A percentile compares a stretch with the other conserved stretches of the same genome.
Evolutionary conservation across 2,888 invertebrate species (phyloP).

Genomic region (Epiblema foenella): DNA sequence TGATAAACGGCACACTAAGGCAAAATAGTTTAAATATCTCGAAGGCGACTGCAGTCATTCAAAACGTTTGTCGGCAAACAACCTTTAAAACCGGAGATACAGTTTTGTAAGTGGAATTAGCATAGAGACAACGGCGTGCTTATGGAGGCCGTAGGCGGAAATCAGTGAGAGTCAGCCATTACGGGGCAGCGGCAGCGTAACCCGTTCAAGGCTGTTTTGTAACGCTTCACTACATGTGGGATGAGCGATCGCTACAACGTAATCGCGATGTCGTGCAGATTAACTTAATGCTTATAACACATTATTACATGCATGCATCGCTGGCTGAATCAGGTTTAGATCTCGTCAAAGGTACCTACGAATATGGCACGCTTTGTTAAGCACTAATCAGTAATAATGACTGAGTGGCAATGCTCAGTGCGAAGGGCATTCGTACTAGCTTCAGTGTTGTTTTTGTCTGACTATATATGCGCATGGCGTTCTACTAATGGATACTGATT

Average conservation of each 20-base stretch:
- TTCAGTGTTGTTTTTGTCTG: background rate
- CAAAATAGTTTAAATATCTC: slow-evolving; percentile 16
- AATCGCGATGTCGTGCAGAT: slow-evolving; percentile 49
- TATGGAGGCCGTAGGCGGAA: slow-evolving; percentile 65
- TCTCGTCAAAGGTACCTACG: slow-evolving; percentile 16
- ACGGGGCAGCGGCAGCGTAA: slow-evolving; percentile 60
- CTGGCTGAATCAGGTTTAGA: slow-evolving; percentile 29
- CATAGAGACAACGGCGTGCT: slow-evolving; percentile 60
- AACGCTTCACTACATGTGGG: slow-evolving; percentile 57
- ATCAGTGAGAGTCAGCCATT: slow-evolving; percentile 59
- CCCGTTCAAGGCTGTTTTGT: slow-evolving; percentile 64
- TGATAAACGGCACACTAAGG: slow-evolving; percentile 7
- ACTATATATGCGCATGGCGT: slow-evolving; percentile 12
- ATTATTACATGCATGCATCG: slow-evolving; percentile 29
- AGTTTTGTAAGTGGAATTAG: slow-evolving; percentile 62
- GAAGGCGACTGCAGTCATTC: slow-evolving; percentile 26
- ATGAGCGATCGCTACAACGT: slow-evolving; percentile 54
- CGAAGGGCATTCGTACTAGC: slow-evolving; percentile 12
- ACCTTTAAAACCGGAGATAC: slow-evolving; percentile 59
- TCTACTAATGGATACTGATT: slow-evolving; percentile 32
- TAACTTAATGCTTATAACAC: slow-evolving; percentile 33
- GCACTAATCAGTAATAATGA: slow-evolving; percentile 31
- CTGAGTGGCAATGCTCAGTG: slow-evolving; percentile 14
- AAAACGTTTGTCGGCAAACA: slow-evolving; percentile 59
- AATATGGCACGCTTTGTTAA: slow-evolving; percentile 33